Percentiles rank a stretch among this genome's conserved stretches.
Evolutionary conservation across 2,888 invertebrate species (phyloP).

Genomic region (Cheilosia variabilis): DNA sequence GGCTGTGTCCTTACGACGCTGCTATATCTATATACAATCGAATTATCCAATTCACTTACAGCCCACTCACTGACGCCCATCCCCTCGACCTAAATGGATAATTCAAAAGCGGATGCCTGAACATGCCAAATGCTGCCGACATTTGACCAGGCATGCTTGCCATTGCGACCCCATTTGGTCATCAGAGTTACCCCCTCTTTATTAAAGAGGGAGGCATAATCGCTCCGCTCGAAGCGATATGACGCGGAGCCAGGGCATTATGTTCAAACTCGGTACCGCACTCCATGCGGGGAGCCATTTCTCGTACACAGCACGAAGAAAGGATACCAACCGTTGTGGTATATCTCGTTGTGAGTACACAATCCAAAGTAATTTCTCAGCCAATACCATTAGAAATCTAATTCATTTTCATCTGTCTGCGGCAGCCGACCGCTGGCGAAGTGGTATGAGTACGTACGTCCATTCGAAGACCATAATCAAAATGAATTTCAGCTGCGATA

Average conservation of each 20-base stretch:
- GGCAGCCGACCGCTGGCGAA: conserved; percentile 6
- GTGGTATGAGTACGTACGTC: background rate
- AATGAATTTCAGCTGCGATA: conserved; percentile 14
- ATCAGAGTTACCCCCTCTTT: too few species aligned
- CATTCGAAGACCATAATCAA: conserved; percentile 1
- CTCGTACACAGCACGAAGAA: conserved; percentile 2
- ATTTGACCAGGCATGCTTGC: conserved; percentile 10
- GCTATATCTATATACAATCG: background rate
- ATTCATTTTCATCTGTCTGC: conserved; percentile 33
- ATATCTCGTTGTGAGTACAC: background rate
- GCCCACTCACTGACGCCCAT: background rate
- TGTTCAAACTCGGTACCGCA: conserved; percentile 21
- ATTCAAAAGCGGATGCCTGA: conserved; percentile 19
- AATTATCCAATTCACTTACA: conserved; percentile 26
- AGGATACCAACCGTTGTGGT: background rate
- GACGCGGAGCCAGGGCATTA: conserved; percentile 14
- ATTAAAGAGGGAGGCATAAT: background rate
- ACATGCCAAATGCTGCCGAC: background rate
- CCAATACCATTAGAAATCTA: conserved; percentile 27
- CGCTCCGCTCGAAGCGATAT: conserved; percentile 1
- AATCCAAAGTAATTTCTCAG: conserved; percentile 14
- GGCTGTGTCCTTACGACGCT: background rate
- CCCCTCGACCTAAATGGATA: conserved; percentile 13
- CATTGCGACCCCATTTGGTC: conserved; percentile 9
- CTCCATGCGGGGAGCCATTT: conserved; percentile 15